These are phyloP conservation scores for Adineta ricciae DNA, from an alignment of 2,888 invertebrate species.

Conservation along the genomic window DNA sequence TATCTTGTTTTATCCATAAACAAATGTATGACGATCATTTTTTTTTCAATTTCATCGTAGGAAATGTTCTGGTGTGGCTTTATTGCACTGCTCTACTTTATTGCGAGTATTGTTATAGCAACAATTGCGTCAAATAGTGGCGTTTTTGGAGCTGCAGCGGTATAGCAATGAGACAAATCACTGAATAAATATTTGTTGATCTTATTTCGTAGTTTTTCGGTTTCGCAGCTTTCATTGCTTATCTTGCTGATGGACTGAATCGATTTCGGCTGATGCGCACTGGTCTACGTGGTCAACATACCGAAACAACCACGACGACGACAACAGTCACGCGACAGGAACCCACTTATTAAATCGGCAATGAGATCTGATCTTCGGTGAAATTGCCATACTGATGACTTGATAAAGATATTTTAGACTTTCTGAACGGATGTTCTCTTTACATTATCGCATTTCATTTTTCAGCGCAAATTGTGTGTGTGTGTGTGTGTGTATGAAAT, in stretches of 20 bases:
- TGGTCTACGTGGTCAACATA: not conserved
- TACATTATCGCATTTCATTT: too few species aligned
- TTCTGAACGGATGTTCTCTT: too few species aligned
- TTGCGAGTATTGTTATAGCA: conserved; percentile 16
- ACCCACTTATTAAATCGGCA: not conserved
- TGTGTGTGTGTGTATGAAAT: too few species aligned
- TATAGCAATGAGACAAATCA: not conserved
- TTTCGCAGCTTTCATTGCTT: not conserved
- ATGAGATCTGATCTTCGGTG: not conserved
- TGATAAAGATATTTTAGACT: not conserved
- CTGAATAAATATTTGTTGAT: not conserved
- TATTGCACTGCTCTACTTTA: not conserved
- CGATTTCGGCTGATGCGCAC: not conserved
- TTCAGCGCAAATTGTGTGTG: too few species aligned
- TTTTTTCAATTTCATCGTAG: not conserved
- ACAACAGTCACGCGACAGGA: not conserved
- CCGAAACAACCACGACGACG: not conserved
- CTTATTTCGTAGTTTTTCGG: not conserved
- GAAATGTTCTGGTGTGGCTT: not conserved
- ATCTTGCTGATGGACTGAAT: not conserved
- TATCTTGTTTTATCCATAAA: too few species aligned
- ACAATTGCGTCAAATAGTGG: not conserved
- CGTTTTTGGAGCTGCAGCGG: conserved; percentile 9
- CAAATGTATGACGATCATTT: not conserved
- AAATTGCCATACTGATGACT: not conserved